Evolutionary conservation across 2,888 invertebrate genomes (phyloP), one percentile per base, ranked within the genome.

Genomic region (Melinopterus prodromus): DNA sequence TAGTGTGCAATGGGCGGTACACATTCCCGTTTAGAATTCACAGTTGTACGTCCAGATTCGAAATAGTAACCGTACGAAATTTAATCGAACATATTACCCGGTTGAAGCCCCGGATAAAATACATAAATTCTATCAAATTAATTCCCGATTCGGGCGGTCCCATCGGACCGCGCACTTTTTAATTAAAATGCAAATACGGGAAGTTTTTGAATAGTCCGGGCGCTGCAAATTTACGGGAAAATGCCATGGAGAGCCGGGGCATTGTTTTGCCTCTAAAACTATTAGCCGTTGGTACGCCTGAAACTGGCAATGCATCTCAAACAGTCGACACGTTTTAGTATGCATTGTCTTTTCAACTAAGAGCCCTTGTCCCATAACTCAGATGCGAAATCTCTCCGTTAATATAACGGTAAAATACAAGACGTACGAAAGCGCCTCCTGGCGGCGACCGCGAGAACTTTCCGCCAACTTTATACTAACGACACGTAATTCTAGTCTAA

Each of bases 101-200:
- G 35, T 74, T 74, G 35, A 36, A 74, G 37, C 53, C 26, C 74
- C 74, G 35, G 74, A 74, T 74, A 74, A 74, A 74, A 74, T 74
- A 74, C 74, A 74, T 74, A 74, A 74, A 74, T 74, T 74, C 74
- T 37, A 36, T 12, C 74, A 36, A 36, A 74, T 74, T 74, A 74
- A 74, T 74, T 74, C 37, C 37, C 74, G 74, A 74, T 74, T 74
- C 35, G 36, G n/a, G 74, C 37, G 12, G 36, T 74, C n/a, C 74
- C 74, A 16, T 15, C n/a, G 36, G 6, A 26, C 35, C 37, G 35
- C 7, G n/a, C 36, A 74, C 9, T 35, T 74, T 74, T 74, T 74
- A 74, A 74, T 74, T 74, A 74, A 74, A 74, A 74, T 36, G 37
- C 74, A 74, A 26, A 74, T 74, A 74, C 36, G 37, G 12, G 12